phyloP scores from a whole-genome alignment of 2,113 vertebrate species.

The Trogon surrucura region DNA sequence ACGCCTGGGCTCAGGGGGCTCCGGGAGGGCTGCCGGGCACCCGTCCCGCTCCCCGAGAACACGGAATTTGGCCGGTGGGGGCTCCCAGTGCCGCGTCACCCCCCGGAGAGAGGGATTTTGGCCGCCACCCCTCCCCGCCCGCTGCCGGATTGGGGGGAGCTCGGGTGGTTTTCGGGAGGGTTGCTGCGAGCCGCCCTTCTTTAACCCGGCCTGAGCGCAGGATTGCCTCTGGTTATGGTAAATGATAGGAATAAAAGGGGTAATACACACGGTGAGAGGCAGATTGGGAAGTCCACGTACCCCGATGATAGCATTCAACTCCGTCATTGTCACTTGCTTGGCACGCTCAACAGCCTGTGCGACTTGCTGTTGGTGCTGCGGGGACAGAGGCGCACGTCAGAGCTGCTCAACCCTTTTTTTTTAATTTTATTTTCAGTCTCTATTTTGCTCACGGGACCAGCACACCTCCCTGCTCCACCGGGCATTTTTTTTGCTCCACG shows the following conservation, averaged over 20 bases:
- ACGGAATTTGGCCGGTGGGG: not conserved
- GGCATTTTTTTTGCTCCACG: not conserved
- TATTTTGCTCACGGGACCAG: not conserved
- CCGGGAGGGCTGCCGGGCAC: constrained; percentile 14
- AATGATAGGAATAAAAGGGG: constrained; percentile 91
- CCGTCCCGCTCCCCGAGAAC: not conserved
- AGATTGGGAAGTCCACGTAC: constrained; percentile 99
- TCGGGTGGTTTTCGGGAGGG: not conserved
- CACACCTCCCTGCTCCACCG: not conserved
- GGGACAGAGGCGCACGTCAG: not conserved
- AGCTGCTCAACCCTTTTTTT: rapidly evolving
- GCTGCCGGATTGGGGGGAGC: rapidly evolving
- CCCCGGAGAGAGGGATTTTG: not conserved
- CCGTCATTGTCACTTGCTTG: constrained; percentile 98
- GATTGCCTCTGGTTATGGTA: constrained; percentile 76
- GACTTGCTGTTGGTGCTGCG: constrained; percentile 97
- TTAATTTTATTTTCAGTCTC: no score
- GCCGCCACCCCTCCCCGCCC: not conserved
- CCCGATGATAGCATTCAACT: constrained; percentile 99
- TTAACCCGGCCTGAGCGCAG: constrained; percentile 67
- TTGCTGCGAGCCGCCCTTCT: not conserved
- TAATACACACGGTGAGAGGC: constrained; percentile 98
- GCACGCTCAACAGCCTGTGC: constrained; percentile 97
- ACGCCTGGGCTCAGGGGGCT: constrained; percentile 67
- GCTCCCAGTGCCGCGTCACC: not conserved